These are phyloP conservation scores for Melinaea menophilus DNA, from an alignment of 2,888 invertebrate species.

Conservation along the genomic window DNA sequence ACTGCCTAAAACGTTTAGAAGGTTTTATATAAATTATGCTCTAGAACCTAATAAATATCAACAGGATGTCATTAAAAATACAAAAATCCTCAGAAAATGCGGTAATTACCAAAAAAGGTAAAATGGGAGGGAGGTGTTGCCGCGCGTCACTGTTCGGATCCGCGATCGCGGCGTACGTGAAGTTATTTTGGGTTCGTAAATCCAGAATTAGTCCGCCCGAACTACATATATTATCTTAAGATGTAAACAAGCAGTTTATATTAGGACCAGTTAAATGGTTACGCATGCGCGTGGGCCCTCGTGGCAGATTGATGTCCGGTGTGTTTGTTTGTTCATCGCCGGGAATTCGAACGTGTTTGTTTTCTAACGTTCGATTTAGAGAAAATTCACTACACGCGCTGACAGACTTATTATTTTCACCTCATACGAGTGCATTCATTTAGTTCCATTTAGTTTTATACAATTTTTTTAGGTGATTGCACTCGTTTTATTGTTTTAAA, in stretches of 20 bases:
- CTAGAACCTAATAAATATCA: neutral
- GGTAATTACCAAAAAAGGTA: constrained; percentile 48
- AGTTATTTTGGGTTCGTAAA: constrained; percentile 59
- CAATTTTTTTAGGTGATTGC: constrained; percentile 30
- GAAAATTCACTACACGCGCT: constrained; percentile 67
- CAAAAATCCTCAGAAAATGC: constrained; percentile 14
- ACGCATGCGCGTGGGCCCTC: constrained; percentile 61
- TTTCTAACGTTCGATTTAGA: constrained; percentile 61
- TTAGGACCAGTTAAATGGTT: constrained; percentile 59
- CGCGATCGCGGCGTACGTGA: constrained; percentile 51
- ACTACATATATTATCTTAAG: constrained; percentile 57
- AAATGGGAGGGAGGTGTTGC: constrained; percentile 30
- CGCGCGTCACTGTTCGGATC: constrained; percentile 37
- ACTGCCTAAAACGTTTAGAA: too few relatives aligned
- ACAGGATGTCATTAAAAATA: neutral
- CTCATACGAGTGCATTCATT: constrained; percentile 42
- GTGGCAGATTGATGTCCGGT: constrained; percentile 57
- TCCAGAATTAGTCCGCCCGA: constrained; percentile 60
- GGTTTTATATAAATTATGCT: too few relatives aligned
- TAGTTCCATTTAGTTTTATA: constrained; percentile 39
- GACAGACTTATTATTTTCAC: constrained; percentile 57
- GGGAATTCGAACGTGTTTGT: constrained; percentile 61
- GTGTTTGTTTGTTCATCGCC: constrained; percentile 52
- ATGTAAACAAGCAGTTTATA: constrained; percentile 68
- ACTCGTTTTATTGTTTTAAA: constrained; percentile 8